Conservation (phyloP, 2,888 invertebrate genomes). For the Bedellia somnulentella region DNA sequence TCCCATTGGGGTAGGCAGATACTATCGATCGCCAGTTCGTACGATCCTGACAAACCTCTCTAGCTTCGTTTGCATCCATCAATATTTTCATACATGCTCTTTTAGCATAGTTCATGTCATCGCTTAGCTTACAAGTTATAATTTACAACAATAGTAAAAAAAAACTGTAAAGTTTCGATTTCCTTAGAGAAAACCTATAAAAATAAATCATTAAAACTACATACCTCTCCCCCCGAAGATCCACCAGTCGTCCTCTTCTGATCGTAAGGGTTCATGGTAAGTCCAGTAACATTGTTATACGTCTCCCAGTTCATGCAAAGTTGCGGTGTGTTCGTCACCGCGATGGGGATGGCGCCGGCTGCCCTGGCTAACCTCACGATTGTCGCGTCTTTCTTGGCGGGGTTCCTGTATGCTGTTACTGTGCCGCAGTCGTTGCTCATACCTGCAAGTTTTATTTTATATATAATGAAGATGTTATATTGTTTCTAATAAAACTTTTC, state of each 20-base stretch:
- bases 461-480: neutral
- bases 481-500: neutral
- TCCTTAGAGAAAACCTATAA: too few species aligned
- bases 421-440: slow-evolving; percentile 77
- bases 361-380: slow-evolving; percentile 68
- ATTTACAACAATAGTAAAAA: too few species aligned
- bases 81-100: too few species aligned
- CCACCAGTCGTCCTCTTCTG: slow-evolving; percentile 81
- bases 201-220: too few species aligned
- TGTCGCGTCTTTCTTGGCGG: slow-evolving; percentile 73
- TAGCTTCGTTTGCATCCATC: too few species aligned
- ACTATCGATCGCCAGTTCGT: too few species aligned
- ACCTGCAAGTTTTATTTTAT: slow-evolving; percentile 53
- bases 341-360: slow-evolving; percentile 83
- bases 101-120: too few species aligned
- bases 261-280: slow-evolving; percentile 88
- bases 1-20: too few species aligned
- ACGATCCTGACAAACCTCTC: too few species aligned
- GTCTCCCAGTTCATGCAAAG: slow-evolving; percentile 92
- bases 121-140: too few species aligned
- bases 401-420: slow-evolving; percentile 55
- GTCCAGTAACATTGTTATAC: slow-evolving; percentile 82
- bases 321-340: slow-evolving; percentile 89
- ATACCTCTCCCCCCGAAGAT: slow-evolving; percentile 85
- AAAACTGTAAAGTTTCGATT: too few species aligned